A percentile compares a stretch with the other conserved stretches of the same genome.
Conservation (phyloP, 2,888 invertebrate genomes). For the Nycteola revayana region DNA sequence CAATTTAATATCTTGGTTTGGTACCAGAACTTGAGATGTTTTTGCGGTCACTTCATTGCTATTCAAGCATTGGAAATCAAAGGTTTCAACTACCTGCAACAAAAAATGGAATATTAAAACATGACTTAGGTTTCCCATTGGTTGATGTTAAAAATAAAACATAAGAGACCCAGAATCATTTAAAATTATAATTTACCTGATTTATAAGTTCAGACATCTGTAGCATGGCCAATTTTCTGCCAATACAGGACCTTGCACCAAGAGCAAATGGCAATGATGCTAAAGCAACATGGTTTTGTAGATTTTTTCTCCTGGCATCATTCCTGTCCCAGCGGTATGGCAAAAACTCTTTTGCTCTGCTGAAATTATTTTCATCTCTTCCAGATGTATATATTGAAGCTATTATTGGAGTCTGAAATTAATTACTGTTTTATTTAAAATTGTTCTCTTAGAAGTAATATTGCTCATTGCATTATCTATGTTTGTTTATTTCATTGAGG, state of each 20-base stretch:
- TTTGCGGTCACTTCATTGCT: slow-evolving; percentile 69
- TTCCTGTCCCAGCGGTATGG: slow-evolving; percentile 90
- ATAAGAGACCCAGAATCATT: too few species aligned
- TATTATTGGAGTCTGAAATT: slow-evolving; percentile 87
- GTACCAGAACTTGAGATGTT: slow-evolving; percentile 81
- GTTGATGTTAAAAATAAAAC: too few species aligned
- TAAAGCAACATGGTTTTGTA: slow-evolving; percentile 79
- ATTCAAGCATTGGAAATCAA: slow-evolving; percentile 75
- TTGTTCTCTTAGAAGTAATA: too few species aligned
- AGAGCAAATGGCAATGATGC: slow-evolving; percentile 92
- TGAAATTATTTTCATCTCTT: slow-evolving; percentile 86
- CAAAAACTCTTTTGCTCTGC: slow-evolving; percentile 84
- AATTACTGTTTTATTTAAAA: too few species aligned
- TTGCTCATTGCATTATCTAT: too few species aligned
- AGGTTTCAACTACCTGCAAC: slow-evolving; percentile 76
- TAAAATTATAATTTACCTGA: slow-evolving; percentile 83
- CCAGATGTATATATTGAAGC: slow-evolving; percentile 94
- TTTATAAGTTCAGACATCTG: slow-evolving; percentile 87
- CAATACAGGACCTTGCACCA: slow-evolving; percentile 92
- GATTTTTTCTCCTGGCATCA: slow-evolving; percentile 62
- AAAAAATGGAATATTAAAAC: slow-evolving; percentile 12
- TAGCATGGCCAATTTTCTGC: slow-evolving; percentile 89
- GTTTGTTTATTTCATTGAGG: not conserved
- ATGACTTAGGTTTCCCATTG: too few species aligned
- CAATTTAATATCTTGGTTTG: slow-evolving; percentile 73